Conservation (phyloP, 2,113 vertebrate species). For the Phocoena phocoena region DNA sequence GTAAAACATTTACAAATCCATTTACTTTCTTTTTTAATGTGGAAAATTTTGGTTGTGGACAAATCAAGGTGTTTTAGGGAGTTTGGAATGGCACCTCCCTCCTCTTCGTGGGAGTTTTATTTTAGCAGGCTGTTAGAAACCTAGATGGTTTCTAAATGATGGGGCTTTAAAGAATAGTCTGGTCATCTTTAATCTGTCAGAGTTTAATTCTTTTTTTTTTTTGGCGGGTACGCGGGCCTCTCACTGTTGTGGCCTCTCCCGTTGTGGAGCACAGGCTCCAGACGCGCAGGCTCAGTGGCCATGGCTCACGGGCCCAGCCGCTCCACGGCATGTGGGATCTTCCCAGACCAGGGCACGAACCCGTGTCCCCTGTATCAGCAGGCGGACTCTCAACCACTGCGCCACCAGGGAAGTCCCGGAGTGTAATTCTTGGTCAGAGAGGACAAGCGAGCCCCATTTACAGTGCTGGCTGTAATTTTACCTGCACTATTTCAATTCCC, state of each 20-base stretch:
- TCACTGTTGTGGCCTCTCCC: too few species aligned
- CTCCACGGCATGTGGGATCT: too few species aligned
- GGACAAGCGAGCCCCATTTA: not conserved
- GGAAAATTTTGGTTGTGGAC: not conserved
- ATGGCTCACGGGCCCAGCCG: too few species aligned
- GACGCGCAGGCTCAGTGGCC: too few species aligned
- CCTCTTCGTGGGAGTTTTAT: not conserved
- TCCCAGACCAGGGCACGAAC: too few species aligned
- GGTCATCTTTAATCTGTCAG: not conserved
- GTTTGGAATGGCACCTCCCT: not conserved
- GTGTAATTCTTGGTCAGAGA: not conserved
- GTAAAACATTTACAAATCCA: rapidly evolving
- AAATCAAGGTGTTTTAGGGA: not conserved
- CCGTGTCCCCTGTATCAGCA: too few species aligned
- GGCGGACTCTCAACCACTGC: too few species aligned
- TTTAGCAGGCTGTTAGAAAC: not conserved
- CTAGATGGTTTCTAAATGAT: not conserved
- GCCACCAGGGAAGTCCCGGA: not conserved
- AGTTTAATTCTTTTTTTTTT: not conserved
- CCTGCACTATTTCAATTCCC: not conserved
- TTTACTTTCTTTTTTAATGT: not conserved
- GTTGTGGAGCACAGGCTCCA: too few species aligned
- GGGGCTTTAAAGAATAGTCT: not conserved
- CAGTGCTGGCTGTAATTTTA: not conserved
- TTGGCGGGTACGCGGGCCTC: too few species aligned